Conservation (phyloP, 2,888 invertebrate species). For the Volucella inanis region DNA sequence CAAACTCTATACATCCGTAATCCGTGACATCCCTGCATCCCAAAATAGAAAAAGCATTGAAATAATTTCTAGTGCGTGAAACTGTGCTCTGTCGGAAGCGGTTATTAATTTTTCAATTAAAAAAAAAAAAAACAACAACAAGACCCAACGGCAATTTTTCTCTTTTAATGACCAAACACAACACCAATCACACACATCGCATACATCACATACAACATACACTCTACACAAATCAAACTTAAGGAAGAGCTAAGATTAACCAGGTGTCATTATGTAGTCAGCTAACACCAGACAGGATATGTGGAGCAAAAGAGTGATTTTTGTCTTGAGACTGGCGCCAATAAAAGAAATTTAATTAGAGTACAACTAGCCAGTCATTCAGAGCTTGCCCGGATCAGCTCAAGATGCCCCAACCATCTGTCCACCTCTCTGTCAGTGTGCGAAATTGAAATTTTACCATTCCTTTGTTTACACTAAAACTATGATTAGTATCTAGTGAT, state of each 20-base stretch:
- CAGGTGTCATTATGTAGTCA: constrained; percentile 53
- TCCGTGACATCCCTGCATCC: no score
- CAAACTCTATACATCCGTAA: no score
- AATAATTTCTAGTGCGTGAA: constrained; percentile 57
- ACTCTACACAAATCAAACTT: neutral
- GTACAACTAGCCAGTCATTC: constrained; percentile 38
- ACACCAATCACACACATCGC: no score
- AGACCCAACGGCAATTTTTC: neutral
- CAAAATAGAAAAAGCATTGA: constrained; percentile 20
- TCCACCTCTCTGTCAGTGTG: neutral
- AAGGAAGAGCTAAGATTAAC: constrained; percentile 45
- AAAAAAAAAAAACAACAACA: constrained; percentile 25
- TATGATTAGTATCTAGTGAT: constrained; percentile 27
- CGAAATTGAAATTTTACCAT: constrained; percentile 33
- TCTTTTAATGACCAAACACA: constrained; percentile 36
- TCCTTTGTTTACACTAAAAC: constrained; percentile 49
- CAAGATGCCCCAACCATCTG: neutral
- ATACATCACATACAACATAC: no score
- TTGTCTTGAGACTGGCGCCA: constrained; percentile 55
- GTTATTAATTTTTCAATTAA: constrained; percentile 60
- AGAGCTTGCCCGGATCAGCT: neutral
- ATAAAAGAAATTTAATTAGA: constrained; percentile 73
- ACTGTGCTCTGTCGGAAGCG: constrained; percentile 67
- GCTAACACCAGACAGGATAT: constrained; percentile 66
- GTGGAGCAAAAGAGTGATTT: constrained; percentile 58